Percentiles rank a stretch among this genome's conserved stretches.
phyloP scores from a whole-genome alignment of 2,113 vertebrate species.

The Porphyrio hochstetteri region DNA sequence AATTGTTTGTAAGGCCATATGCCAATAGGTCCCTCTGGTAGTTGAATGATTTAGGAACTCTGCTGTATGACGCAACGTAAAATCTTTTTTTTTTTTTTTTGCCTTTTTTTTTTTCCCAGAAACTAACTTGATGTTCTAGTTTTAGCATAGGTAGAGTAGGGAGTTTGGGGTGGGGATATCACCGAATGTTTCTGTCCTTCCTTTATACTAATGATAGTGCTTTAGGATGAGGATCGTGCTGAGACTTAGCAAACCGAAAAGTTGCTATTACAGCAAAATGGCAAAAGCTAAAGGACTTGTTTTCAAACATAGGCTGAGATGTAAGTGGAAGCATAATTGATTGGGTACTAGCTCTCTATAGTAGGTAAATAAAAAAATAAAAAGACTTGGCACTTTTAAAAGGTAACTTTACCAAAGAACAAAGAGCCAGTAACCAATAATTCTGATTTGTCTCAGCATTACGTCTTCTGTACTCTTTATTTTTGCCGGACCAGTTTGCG shows the following conservation, averaged over 20 bases:
- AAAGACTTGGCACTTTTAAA: slow-evolving; percentile 92
- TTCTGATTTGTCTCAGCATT: slow-evolving; percentile 85
- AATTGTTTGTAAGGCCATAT: slow-evolving; percentile 88
- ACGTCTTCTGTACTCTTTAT: slow-evolving; percentile 83
- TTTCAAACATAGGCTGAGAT: slow-evolving; percentile 80
- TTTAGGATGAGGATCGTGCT: slow-evolving; percentile 85
- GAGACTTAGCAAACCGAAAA: slow-evolving; percentile 79
- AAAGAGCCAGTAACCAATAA: slow-evolving; percentile 88
- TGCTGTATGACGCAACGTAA: slow-evolving; percentile 90
- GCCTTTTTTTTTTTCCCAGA: slow-evolving; percentile 79
- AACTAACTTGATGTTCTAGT: slow-evolving; percentile 86
- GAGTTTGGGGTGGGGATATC: slow-evolving; percentile 77
- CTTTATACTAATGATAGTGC: slow-evolving; percentile 86
- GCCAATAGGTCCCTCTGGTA: slow-evolving; percentile 83
- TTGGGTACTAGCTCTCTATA: slow-evolving; percentile 87
- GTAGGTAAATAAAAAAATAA: slow-evolving; percentile 85
- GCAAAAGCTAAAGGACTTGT: slow-evolving; percentile 81
- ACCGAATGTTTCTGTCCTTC: slow-evolving; percentile 82
- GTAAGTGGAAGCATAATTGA: slow-evolving; percentile 74
- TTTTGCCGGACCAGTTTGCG: slow-evolving; percentile 89
- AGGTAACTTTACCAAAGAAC: slow-evolving; percentile 96
- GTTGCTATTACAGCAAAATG: slow-evolving; percentile 81
- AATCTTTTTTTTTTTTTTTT: slow-evolving; percentile 72
- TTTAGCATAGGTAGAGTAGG: slow-evolving; percentile 79
- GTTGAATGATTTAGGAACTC: slow-evolving; percentile 87